These are phyloP conservation scores for Pomacea maculata DNA, from an alignment of 1,140 invertebrate genomes.

Conservation along the genomic window DNA sequence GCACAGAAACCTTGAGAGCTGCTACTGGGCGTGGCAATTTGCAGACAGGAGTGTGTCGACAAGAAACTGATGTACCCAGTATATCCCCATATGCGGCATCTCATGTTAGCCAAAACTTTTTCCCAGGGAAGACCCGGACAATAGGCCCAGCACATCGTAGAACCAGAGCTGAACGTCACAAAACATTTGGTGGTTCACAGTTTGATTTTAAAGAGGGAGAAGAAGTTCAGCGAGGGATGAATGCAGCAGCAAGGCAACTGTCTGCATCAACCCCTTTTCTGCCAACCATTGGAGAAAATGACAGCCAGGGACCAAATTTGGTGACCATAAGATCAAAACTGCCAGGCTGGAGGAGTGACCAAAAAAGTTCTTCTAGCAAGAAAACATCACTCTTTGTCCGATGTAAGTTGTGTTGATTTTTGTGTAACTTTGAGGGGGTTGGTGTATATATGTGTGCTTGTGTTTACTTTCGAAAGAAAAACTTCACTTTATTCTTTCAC, in stretches of 20 bases:
- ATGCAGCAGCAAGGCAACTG: constrained; percentile 19
- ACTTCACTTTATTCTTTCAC: no score
- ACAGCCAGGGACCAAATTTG: not conserved
- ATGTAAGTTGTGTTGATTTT: constrained; percentile 4
- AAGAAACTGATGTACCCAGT: no score
- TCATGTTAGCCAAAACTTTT: no score
- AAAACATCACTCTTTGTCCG: not conserved
- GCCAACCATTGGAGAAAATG: not conserved
- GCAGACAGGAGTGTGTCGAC: no score
- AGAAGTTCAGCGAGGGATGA: constrained; percentile 1
- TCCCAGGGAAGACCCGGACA: no score
- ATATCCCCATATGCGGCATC: no score
- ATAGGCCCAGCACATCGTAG: not conserved
- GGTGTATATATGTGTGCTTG: not conserved
- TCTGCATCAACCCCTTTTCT: constrained; percentile 11
- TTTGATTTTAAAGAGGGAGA: not conserved
- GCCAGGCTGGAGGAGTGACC: not conserved
- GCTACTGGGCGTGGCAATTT: not conserved
- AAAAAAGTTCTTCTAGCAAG: not conserved
- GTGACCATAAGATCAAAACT: not conserved
- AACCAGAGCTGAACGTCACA: constrained; percentile 9
- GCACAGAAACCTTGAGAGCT: not conserved
- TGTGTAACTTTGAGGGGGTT: not conserved
- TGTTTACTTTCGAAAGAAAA: not conserved
- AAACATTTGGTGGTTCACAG: constrained; percentile 11